Evolutionary conservation across 2,888 invertebrate species (phyloP).

Genomic region (Rutpela maculata): DNA sequence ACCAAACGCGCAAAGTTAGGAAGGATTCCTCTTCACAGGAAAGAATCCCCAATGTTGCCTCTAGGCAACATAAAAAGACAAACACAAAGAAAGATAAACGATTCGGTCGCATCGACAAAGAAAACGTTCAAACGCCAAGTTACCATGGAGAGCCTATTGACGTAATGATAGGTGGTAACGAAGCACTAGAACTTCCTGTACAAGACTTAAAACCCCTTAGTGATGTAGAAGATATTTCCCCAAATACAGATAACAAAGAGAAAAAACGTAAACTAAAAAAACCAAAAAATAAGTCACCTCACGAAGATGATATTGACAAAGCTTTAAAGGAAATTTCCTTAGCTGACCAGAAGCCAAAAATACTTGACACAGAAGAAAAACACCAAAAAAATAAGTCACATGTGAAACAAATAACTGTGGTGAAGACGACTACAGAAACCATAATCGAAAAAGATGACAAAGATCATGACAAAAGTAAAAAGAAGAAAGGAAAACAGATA

Average conservation of each 20-base stretch:
- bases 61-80: constrained; percentile 64
- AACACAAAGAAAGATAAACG: constrained; percentile 65
- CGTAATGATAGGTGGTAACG: constrained; percentile 62
- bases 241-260: constrained; percentile 63
- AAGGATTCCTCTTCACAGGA: constrained; percentile 59
- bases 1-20: constrained; percentile 60
- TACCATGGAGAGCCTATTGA: constrained; percentile 69
- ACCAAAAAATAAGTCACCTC: constrained; percentile 33
- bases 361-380: constrained; percentile 46
- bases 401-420: not conserved
- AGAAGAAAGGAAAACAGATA: constrained; percentile 42
- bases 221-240: constrained; percentile 63
- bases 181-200: constrained; percentile 58
- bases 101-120: constrained; percentile 63
- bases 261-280: constrained; percentile 43
- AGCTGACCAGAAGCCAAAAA: constrained; percentile 34
- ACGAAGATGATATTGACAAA: constrained; percentile 42
- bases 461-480: not conserved
- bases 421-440: constrained; percentile 23
- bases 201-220: constrained; percentile 65
- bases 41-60: constrained; percentile 62
- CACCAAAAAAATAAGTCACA: constrained; percentile 51
- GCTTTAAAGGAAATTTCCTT: constrained; percentile 37
- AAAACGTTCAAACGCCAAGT: constrained; percentile 59
- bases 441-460: constrained; percentile 35